Evolutionary conservation across 2,888 invertebrate species (phyloP).

Genomic region (Lamellibrachia columna): DNA sequence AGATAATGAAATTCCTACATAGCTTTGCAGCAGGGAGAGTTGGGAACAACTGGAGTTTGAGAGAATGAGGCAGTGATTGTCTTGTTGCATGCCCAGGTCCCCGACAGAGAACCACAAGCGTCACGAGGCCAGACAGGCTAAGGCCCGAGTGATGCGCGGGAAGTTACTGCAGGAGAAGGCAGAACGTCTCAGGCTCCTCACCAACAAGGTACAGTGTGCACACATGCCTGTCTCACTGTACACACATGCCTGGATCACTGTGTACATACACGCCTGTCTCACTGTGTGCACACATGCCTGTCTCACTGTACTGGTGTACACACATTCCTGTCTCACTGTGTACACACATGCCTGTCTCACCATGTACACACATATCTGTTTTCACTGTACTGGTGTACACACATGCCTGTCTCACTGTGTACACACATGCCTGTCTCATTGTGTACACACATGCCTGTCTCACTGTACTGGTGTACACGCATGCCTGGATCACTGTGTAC

Average conservation of each 20-base stretch:
- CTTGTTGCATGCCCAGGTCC: constrained; percentile 51
- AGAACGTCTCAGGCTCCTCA: constrained; percentile 83
- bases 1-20: background rate
- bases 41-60: background rate
- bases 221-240: background rate
- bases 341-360: background rate
- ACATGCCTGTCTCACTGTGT: too few species aligned
- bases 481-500: too few species aligned
- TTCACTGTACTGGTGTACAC: too few species aligned
- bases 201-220: constrained; percentile 79
- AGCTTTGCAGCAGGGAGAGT: background rate
- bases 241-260: background rate
- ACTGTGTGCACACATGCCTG: too few species aligned
- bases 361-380: too few species aligned
- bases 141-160: constrained; percentile 87
- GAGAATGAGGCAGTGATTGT: background rate
- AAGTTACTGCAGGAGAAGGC: constrained; percentile 85
- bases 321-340: background rate
- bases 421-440: too few species aligned
- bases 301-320: background rate
- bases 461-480: background rate
- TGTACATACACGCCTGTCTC: too few species aligned
- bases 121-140: constrained; percentile 89
- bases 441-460: background rate
- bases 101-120: constrained; percentile 74